Percentiles rank a stretch among this genome's conserved stretches.
Conservation (phyloP, 2,113 vertebrate genomes). For the Gobio gobio region DNA sequence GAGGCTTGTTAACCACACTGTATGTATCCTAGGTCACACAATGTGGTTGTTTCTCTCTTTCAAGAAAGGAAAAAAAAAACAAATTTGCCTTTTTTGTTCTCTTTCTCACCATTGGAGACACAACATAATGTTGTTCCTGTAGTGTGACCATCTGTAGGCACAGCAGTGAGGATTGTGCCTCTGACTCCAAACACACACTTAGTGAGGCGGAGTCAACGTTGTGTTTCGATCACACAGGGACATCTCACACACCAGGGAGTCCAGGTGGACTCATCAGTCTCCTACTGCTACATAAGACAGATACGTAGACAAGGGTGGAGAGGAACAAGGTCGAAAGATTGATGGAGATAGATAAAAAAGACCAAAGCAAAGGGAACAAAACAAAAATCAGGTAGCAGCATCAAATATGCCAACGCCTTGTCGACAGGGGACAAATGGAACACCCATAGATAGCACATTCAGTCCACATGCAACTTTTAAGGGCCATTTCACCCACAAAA, state of each 20-base stretch:
- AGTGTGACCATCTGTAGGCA: conserved; percentile 54
- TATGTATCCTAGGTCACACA: conserved; percentile 5
- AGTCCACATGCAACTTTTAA: not conserved
- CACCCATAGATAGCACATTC: not conserved
- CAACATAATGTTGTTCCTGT: conserved; percentile 10
- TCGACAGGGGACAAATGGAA: not conserved
- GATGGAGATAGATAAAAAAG: conserved; percentile 15
- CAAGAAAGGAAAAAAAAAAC: not conserved
- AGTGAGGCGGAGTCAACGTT: conserved; percentile 25
- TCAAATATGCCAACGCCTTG: conserved; percentile 4
- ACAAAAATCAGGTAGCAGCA: not conserved
- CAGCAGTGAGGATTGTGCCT: conserved; percentile 47
- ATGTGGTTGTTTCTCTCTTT: not conserved
- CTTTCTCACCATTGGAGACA: conserved; percentile 29
- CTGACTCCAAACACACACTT: conserved; percentile 62
- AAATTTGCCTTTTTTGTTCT: not conserved
- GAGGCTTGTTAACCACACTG: conserved; percentile 17
- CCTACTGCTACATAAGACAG: conserved; percentile 45
- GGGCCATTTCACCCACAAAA: not conserved
- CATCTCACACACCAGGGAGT: conserved; percentile 48
- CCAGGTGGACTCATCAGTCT: conserved; percentile 63
- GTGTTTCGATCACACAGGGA: conserved; percentile 47
- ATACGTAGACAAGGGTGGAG: not conserved
- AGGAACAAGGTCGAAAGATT: conserved; percentile 28
- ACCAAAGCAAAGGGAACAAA: not conserved